These are phyloP conservation scores for Scaptomyza reducta DNA, from an alignment of 2,888 invertebrate species.

Conservation along the genomic window DNA sequence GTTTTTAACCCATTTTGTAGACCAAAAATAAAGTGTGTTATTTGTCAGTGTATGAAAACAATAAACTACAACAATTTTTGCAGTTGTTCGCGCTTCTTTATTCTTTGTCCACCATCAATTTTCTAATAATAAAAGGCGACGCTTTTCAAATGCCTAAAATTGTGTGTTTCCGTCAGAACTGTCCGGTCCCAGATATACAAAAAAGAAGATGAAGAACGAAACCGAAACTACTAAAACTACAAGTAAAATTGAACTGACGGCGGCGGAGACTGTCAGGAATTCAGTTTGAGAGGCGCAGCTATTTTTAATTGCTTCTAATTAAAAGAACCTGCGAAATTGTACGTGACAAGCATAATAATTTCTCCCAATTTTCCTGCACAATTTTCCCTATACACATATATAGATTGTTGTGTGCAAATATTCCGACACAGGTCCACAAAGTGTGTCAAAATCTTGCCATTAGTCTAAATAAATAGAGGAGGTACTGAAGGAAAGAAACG, in stretches of 20 bases:
- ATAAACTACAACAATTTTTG: constrained; percentile 23
- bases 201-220: constrained; percentile 1
- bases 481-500: background rate
- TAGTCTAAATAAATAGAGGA: background rate
- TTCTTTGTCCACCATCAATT: constrained; percentile 25
- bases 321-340: constrained; percentile 57
- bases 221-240: constrained; percentile 22
- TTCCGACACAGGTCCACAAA: constrained; percentile 25
- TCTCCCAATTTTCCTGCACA: constrained; percentile 23
- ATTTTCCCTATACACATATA: constrained; percentile 1
- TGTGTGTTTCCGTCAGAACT: constrained; percentile 65
- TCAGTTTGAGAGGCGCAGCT: constrained; percentile 49
- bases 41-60: constrained; percentile 32
- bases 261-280: constrained; percentile 55
- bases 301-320: constrained; percentile 80
- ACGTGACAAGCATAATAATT: constrained; percentile 68
- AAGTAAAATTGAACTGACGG: constrained; percentile 34
- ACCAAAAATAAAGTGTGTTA: constrained; percentile 51
- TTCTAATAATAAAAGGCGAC: constrained; percentile 50
- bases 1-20: constrained; percentile 44
- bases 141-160: constrained; percentile 65
- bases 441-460: constrained; percentile 13
- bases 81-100: constrained; percentile 21
- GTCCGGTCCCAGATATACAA: constrained; percentile 38
- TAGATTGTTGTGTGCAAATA: constrained; percentile 20